These are phyloP conservation scores for Chaenocephalus aceratus DNA, from an alignment of 2,113 vertebrate species.

Conservation along the genomic window DNA sequence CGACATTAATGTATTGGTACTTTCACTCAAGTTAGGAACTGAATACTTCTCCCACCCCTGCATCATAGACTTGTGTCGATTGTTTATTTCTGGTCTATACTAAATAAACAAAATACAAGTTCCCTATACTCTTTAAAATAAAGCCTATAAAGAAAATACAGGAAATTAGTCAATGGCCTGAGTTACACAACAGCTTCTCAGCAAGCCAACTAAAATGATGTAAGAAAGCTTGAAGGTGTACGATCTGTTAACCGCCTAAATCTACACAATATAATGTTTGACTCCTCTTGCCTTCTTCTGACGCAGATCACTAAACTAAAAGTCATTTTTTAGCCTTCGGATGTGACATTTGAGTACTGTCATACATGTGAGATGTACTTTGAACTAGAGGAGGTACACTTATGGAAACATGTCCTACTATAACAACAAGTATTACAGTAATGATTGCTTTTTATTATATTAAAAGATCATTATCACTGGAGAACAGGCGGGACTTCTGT, in stretches of 20 bases:
- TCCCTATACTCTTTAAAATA: too few species aligned
- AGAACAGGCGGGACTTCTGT: too few species aligned
- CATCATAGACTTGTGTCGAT: too few species aligned
- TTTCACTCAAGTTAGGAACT: too few species aligned
- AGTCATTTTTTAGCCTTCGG: neutral
- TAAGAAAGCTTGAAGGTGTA: neutral
- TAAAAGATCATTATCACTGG: neutral
- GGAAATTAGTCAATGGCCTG: neutral
- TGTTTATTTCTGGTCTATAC: too few species aligned
- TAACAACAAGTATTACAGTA: fast-evolving
- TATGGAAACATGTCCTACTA: neutral
- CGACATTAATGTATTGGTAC: too few species aligned
- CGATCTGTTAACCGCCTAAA: neutral
- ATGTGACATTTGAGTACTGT: fast-evolving
- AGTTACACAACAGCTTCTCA: neutral
- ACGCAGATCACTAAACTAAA: neutral
- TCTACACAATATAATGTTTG: neutral
- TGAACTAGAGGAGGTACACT: fast-evolving
- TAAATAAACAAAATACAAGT: too few species aligned
- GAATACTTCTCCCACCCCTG: too few species aligned
- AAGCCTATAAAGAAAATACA: neutral
- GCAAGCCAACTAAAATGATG: fast-evolving
- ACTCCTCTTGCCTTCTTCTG: neutral
- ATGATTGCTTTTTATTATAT: neutral
- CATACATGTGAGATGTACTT: fast-evolving